phyloP scores from a whole-genome alignment of 92 coral and sea anemone species.

The Zoanthus sansibaricus region DNA sequence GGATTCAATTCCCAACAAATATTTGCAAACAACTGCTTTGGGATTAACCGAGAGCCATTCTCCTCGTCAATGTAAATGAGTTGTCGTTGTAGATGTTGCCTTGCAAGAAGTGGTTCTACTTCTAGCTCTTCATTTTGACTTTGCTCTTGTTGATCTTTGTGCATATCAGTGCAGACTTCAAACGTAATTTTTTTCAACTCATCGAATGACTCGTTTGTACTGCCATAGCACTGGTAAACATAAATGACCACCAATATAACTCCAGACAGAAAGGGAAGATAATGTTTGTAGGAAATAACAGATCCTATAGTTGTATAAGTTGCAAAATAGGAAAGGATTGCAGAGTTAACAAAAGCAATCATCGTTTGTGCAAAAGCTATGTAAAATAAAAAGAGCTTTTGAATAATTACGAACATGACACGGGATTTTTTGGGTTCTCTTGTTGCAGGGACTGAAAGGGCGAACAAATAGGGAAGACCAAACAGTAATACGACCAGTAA shows the following conservation, averaged over 20 bases:
- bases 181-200: neutral
- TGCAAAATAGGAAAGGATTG: neutral
- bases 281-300: neutral
- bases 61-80: neutral
- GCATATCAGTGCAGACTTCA: slow-evolving; percentile 23
- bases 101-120: neutral
- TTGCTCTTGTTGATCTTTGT: neutral
- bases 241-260: neutral
- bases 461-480: neutral
- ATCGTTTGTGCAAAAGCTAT: too few relatives aligned
- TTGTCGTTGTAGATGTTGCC: neutral
- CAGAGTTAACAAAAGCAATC: neutral
- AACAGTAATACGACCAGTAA: too few relatives aligned
- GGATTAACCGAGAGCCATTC: neutral
- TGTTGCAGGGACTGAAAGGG: too few relatives aligned
- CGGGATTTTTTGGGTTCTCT: too few relatives aligned
- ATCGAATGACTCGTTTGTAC: slow-evolving; percentile 26
- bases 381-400: too few relatives aligned
- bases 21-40: slow-evolving; percentile 2
- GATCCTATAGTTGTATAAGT: neutral
- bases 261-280: neutral
- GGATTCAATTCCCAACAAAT: slow-evolving; percentile 8
- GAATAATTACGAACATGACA: too few relatives aligned
- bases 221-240: slow-evolving; percentile 3
- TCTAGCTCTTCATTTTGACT: neutral